Evolutionary conservation across 1,140 invertebrate genomes (phyloP).

Genomic region (Mamestra configurata): DNA sequence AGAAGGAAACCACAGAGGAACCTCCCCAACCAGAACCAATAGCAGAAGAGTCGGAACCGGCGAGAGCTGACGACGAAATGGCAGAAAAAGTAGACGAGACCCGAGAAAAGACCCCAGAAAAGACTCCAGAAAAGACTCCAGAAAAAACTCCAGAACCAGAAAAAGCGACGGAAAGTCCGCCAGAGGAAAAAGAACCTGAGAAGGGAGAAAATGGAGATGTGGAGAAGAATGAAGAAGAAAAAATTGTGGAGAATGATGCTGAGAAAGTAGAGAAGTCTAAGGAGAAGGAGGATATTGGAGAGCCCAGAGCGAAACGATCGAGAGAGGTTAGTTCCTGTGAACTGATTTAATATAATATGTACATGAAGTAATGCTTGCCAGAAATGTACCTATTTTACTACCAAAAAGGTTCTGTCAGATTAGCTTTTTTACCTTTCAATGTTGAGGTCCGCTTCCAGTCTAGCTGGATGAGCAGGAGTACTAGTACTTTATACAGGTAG

Average conservation of each 20-base stretch:
- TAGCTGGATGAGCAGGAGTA: too few relatives aligned
- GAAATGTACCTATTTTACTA: too few relatives aligned
- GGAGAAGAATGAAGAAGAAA: constrained; percentile 51
- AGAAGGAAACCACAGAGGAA: constrained; percentile 49
- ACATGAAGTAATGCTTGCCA: too few relatives aligned
- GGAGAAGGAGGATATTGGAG: constrained; percentile 65
- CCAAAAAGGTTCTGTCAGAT: too few relatives aligned
- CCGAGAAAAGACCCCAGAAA: background rate
- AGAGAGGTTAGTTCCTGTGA: constrained; percentile 73
- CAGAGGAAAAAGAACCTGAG: constrained; percentile 47
- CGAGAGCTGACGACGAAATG: constrained; percentile 50
- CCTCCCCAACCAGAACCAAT: background rate
- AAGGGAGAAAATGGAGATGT: constrained; percentile 50
- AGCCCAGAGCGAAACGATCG: constrained; percentile 79
- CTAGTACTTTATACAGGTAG: too few relatives aligned
- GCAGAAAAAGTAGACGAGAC: constrained; percentile 53
- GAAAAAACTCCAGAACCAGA: constrained; percentile 50
- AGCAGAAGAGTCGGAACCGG: constrained; percentile 14
- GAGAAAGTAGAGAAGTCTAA: constrained; percentile 51
- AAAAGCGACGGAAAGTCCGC: constrained; percentile 51
- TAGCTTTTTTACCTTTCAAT: too few relatives aligned
- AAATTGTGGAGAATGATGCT: constrained; percentile 33
- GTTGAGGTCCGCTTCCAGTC: too few relatives aligned
- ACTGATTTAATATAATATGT: background rate
- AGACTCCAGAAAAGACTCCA: background rate